Evolutionary conservation across 35 echinoderm and acorn worm species (phyloP).

Genomic region (Patiria miniata): DNA sequence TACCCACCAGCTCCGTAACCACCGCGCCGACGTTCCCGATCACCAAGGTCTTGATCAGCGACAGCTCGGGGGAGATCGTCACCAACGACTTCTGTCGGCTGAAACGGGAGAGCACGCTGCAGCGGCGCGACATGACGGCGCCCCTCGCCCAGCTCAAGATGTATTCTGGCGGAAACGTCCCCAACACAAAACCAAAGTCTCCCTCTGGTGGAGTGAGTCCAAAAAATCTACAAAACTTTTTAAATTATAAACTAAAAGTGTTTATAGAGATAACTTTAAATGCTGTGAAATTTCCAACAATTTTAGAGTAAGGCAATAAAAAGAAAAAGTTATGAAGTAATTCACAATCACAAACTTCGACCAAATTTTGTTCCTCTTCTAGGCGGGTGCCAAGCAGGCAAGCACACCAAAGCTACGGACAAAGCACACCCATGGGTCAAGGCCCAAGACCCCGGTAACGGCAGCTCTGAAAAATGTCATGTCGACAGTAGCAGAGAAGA

Average conservation of each 20-base stretch:
- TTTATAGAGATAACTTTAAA: too few species aligned
- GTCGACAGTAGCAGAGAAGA: slow-evolving; percentile 57
- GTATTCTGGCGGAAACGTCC: not conserved
- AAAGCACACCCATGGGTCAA: slow-evolving; percentile 15
- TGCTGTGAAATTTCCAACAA: not conserved
- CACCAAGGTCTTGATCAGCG: slow-evolving; percentile 89
- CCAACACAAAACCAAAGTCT: not conserved
- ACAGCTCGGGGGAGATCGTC: slow-evolving; percentile 74
- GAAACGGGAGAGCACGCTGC: slow-evolving; percentile 84
- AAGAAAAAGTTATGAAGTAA: too few species aligned
- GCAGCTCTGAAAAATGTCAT: slow-evolving; percentile 51
- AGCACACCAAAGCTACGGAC: slow-evolving; percentile 45
- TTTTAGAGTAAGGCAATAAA: too few species aligned
- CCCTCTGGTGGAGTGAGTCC: not conserved
- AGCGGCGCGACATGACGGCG: slow-evolving; percentile 63
- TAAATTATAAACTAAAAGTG: not conserved
- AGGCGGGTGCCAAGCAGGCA: slow-evolving; percentile 29
- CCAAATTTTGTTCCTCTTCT: not conserved
- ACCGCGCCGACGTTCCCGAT: slow-evolving; percentile 83
- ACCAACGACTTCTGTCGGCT: slow-evolving; percentile 87
- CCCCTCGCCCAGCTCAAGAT: slow-evolving; percentile 48
- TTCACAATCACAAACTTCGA: too few species aligned
- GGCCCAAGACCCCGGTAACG: slow-evolving; percentile 52
- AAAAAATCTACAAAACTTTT: not conserved
- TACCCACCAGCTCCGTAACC: slow-evolving; percentile 67